Conservation (phyloP, 2,888 invertebrate genomes). For the Achlya flavicornis region DNA sequence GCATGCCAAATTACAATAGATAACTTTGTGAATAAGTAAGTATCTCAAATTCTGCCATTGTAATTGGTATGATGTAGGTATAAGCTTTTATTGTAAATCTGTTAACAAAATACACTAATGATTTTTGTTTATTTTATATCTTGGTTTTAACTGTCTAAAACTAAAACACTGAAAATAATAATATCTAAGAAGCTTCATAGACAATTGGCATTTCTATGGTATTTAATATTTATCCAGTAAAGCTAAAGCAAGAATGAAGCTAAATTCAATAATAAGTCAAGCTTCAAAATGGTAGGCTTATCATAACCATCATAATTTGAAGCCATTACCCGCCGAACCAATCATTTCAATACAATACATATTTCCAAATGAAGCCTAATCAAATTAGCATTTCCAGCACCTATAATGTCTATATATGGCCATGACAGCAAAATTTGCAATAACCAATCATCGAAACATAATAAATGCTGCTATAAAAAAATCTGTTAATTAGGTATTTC, state of each 20-base stretch:
- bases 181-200: no score
- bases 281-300: neutral
- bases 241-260: neutral
- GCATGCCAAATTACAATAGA: neutral
- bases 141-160: no score
- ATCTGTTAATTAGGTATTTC: neutral
- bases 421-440: constrained; percentile 40
- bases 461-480: constrained; percentile 45
- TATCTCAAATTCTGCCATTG: no score
- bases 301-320: neutral
- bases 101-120: no score
- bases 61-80: no score
- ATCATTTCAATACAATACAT: constrained; percentile 5
- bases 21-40: neutral
- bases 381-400: constrained; percentile 20
- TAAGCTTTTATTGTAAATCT: no score
- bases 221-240: no score
- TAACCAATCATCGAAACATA: constrained; percentile 42
- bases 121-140: no score
- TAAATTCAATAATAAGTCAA: neutral
- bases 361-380: constrained; percentile 16
- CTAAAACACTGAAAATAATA: no score
- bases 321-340: neutral
- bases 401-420: constrained; percentile 31
- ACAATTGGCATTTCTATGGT: no score